These are phyloP conservation scores for Xenotilapia longispinis DNA, from an alignment of 2,113 vertebrate species.

Conservation along the genomic window DNA sequence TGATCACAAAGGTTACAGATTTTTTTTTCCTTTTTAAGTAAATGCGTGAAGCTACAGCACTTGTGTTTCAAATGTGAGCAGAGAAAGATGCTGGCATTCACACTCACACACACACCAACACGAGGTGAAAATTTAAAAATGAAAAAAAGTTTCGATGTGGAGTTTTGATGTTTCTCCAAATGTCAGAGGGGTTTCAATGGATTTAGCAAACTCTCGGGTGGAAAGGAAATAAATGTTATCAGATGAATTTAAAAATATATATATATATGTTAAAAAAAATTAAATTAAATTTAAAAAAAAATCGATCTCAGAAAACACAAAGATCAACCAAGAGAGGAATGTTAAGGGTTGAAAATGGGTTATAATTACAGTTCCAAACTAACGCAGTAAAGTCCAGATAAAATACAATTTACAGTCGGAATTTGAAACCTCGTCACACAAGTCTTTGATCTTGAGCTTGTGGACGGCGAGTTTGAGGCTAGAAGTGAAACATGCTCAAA, in stretches of 20 bases:
- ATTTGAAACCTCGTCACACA: not conserved
- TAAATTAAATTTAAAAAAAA: not conserved
- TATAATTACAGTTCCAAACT: conserved; percentile 35
- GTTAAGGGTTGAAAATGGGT: conserved; percentile 28
- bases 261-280: not conserved
- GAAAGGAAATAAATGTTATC: conserved; percentile 20
- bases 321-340: conserved; percentile 28
- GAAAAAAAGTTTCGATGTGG: conserved; percentile 62
- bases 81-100: conserved; percentile 9
- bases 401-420: conserved; percentile 28
- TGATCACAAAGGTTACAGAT: conserved; percentile 85
- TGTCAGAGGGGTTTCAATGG: conserved; percentile 83
- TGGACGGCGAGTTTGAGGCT: conserved; percentile 17
- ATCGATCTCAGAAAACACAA: not conserved
- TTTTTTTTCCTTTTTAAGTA: conserved; percentile 69
- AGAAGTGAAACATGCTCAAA: conserved; percentile 34
- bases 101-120: not conserved
- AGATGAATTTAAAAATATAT: not conserved
- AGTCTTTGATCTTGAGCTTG: not conserved
- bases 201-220: conserved; percentile 73
- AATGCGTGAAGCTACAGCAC: conserved; percentile 68
- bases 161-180: conserved; percentile 84
- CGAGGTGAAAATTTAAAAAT: not conserved
- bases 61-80: conserved; percentile 56
- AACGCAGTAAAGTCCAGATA: conserved; percentile 6